Conservation (phyloP, 1,140 invertebrate species). For the Sesamia nonagrioides region DNA sequence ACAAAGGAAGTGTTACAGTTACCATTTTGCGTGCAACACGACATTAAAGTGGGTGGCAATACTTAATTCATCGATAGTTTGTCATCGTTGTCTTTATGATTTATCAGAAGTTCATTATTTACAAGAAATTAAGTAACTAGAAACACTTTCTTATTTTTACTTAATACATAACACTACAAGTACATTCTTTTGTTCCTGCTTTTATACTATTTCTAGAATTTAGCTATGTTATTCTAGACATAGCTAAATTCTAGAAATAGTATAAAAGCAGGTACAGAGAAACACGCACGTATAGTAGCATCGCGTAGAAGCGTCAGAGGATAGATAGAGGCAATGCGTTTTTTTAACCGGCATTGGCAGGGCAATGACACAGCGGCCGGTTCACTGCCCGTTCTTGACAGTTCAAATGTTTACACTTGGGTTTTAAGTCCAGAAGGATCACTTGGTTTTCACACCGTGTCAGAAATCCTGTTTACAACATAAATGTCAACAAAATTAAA, state of each 20-base stretch:
- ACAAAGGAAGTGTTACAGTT: slow-evolving; percentile 75
- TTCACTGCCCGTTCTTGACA: slow-evolving; percentile 87
- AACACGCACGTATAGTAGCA: slow-evolving; percentile 65
- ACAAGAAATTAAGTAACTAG: too few species aligned
- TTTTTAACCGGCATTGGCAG: slow-evolving; percentile 84
- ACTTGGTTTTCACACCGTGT: slow-evolving; percentile 66
- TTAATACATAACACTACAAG: background rate
- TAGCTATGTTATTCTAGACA: background rate
- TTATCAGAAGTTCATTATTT: background rate
- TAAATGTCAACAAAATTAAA: background rate
- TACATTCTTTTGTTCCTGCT: slow-evolving; percentile 1
- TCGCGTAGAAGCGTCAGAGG: slow-evolving; percentile 58
- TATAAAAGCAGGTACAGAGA: slow-evolving; percentile 31
- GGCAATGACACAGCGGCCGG: slow-evolving; percentile 83
- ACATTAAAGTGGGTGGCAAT: slow-evolving; percentile 66
- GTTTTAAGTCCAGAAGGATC: slow-evolving; percentile 78
- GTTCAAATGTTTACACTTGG: slow-evolving; percentile 85
- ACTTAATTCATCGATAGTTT: slow-evolving; percentile 29
- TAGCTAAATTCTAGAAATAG: too few species aligned
- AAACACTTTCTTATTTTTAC: too few species aligned
- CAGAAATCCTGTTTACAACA: slow-evolving; percentile 13
- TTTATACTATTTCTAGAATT: background rate
- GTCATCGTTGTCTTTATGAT: background rate
- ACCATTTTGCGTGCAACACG: slow-evolving; percentile 75
- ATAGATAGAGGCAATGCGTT: slow-evolving; percentile 80